A percentile compares a stretch with the other conserved stretches of the same genome.
Evolutionary conservation across 2,888 invertebrate species (phyloP).

Genomic region (Lordiphosa andalusiaca): DNA sequence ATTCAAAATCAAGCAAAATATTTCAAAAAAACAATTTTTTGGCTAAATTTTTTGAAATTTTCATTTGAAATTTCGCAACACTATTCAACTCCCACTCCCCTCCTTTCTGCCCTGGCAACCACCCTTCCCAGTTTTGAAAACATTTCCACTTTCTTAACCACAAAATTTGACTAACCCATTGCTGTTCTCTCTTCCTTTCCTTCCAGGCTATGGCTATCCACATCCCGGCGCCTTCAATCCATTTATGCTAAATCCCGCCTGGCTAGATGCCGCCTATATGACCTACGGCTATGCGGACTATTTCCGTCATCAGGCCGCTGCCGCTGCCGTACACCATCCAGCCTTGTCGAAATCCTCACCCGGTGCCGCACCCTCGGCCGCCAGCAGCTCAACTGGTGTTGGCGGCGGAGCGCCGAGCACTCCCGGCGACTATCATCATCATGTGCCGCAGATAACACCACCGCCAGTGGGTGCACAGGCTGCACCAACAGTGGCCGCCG

Average conservation of each 20-base stretch:
- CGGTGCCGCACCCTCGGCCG: constrained; percentile 17
- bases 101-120: not conserved
- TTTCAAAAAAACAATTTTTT: too few species aligned
- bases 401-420: constrained; percentile 13
- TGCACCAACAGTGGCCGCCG: constrained; percentile 45
- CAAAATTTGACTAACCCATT: not conserved
- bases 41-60: too few species aligned
- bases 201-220: constrained; percentile 88
- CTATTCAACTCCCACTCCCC: not conserved
- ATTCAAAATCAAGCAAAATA: too few species aligned
- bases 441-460: constrained; percentile 26
- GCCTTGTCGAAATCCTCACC: constrained; percentile 84
- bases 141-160: not conserved
- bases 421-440: constrained; percentile 41
- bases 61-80: too few species aligned
- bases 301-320: constrained; percentile 83
- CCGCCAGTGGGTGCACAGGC: constrained; percentile 41
- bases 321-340: constrained; percentile 81
- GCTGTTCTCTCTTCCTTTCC: constrained; percentile 10
- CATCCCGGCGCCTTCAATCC: constrained; percentile 89
- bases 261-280: constrained; percentile 92
- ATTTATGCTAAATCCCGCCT: constrained; percentile 89
- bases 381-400: constrained; percentile 15
- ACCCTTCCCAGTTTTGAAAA: not conserved
- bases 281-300: constrained; percentile 88